Base-by-base conservation (phyloP, 2,888 invertebrate species). In the Agonopterix subpropinquella region DNA sequence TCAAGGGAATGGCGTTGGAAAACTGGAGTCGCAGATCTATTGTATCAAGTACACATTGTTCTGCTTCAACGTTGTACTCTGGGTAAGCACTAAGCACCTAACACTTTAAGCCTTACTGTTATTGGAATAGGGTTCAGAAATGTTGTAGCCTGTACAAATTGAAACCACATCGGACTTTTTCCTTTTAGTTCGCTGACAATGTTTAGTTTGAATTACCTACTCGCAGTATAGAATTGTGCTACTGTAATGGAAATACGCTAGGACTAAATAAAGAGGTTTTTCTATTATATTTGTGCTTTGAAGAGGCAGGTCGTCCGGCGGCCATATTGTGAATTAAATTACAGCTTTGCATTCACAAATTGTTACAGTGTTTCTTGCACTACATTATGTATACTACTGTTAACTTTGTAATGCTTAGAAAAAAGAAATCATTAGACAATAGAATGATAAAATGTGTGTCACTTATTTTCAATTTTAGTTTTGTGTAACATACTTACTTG, bases 41-140 rank as follows among this genome's bases (percentile, higher is more conserved):
- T 92, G 93, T 70, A 90, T 96, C 56, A 96, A 95, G 80, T 96
- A 95, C 79, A 93, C 93, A 44, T 83, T 96, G 56, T 93, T 96
- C 66, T 95, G 94, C 69, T 92, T 94, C 78, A 96, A 95, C 74
- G 91, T 94, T 47, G 89, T 96, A 47, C 81, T 93, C 65, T 94
- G 94, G 94, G 95, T 95, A 75, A 91, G 94, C 91, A 13, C 18
- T 18, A 18, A 18, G 18, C 18, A 18, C 18, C 15, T 28, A 28
- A 7, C 28, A 28, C 28, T 28, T 43, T 8, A 13, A 43, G 15
- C 28, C n/a, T 10, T n/a, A 11, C 41, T 2, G 41, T 41, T 28
- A 28, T 28, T 28, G 28, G 28, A 28, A 28, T 28, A 28, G 28
- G 28, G 28, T 28, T 28, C 28, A 28, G 28, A 28, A 28, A 28